phyloP scores from a whole-genome alignment of 1,140 invertebrate species.

The Nasonia vitripennis region DNA sequence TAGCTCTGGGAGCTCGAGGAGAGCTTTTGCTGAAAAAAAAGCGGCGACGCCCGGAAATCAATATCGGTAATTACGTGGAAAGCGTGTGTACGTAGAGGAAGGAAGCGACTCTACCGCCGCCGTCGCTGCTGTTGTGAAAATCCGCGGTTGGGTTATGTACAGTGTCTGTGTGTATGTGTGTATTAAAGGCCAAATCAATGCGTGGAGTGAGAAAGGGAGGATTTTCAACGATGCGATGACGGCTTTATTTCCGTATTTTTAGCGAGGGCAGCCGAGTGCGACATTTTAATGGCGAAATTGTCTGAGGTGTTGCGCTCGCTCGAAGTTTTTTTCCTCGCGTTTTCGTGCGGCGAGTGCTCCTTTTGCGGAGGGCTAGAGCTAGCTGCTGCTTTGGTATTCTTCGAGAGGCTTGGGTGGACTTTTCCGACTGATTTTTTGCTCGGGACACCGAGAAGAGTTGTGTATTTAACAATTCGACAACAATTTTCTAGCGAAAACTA shows the following conservation, averaged over 20 bases:
- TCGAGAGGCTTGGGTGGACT: neutral
- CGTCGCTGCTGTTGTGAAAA: neutral
- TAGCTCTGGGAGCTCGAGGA: neutral
- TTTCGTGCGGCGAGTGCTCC: neutral
- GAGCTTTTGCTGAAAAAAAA: slow-evolving; percentile 7
- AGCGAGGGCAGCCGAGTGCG: slow-evolving; percentile 21
- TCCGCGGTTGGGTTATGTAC: neutral
- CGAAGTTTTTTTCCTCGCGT: neutral
- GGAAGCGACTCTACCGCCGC: neutral
- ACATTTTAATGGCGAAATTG: slow-evolving; percentile 46
- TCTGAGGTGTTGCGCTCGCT: slow-evolving; percentile 7
- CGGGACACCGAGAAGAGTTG: neutral
- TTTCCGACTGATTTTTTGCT: slow-evolving; percentile 8
- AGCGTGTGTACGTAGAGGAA: neutral
- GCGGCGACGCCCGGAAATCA: slow-evolving; percentile 24
- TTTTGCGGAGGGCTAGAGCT: neutral
- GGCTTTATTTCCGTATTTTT: slow-evolving; percentile 45
- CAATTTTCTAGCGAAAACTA: no score
- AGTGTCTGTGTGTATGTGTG: neutral
- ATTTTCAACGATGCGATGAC: neutral
- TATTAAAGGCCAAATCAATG: slow-evolving; percentile 38
- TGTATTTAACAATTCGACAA: no score
- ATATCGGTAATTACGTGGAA: slow-evolving; percentile 48
- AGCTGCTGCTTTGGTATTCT: neutral
- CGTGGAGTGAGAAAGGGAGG: neutral